A percentile compares a stretch with the other conserved stretches of the same genome.
phyloP scores from a whole-genome alignment of 2,888 invertebrate genomes.

The Harpalus rufipes region DNA sequence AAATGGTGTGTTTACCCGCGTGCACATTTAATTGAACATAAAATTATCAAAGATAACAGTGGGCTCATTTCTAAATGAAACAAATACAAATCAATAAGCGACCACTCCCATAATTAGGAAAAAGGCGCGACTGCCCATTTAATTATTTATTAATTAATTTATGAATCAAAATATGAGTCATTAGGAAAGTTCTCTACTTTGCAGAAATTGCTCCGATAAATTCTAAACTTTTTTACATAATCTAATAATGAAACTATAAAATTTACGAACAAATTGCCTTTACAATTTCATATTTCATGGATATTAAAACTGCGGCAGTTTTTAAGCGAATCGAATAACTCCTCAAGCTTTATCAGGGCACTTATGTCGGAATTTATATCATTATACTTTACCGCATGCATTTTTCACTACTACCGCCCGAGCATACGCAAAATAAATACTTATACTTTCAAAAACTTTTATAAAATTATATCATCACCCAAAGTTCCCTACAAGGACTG shows the following conservation, averaged over 20 bases:
- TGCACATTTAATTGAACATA: constrained; percentile 36
- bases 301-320: constrained; percentile 16
- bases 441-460: background rate
- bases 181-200: constrained; percentile 35
- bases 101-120: constrained; percentile 50
- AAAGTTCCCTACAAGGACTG: too few species aligned
- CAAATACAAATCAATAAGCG: constrained; percentile 41
- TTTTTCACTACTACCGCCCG: background rate
- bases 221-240: constrained; percentile 31
- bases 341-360: background rate
- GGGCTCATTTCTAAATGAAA: constrained; percentile 31
- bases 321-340: background rate
- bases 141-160: constrained; percentile 53
- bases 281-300: constrained; percentile 38
- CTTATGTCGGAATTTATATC: background rate
- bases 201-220: constrained; percentile 38
- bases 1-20: background rate
- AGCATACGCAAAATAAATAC: background rate
- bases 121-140: constrained; percentile 41
- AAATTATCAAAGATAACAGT: constrained; percentile 22
- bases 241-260: constrained; percentile 45
- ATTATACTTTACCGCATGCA: background rate
- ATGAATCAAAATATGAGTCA: constrained; percentile 52
- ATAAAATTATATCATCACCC: too few species aligned
- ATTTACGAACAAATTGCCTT: constrained; percentile 40